These are phyloP conservation scores for Salmo trutta DNA, from an alignment of 2,797 vertebrate species.

Conservation along the genomic window DNA sequence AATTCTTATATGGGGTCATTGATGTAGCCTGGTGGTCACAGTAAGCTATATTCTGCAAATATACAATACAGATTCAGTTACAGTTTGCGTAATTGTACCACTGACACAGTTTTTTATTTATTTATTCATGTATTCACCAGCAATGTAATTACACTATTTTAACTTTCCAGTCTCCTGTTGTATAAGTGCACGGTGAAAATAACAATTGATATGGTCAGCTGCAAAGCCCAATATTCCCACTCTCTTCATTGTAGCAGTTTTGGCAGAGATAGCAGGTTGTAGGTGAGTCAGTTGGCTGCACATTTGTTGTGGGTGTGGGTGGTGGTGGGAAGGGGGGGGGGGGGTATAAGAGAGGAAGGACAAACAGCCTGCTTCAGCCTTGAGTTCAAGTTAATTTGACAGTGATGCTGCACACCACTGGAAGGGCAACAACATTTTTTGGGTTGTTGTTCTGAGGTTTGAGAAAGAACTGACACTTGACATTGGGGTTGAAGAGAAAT, in stretches of 20 bases:
- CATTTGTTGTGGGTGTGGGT: slow-evolving; percentile 45
- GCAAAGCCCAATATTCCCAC: slow-evolving; percentile 31
- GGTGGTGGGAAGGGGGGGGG: background rate
- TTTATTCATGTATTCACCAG: background rate
- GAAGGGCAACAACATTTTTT: background rate
- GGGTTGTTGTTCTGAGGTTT: slow-evolving; percentile 23
- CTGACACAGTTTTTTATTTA: background rate
- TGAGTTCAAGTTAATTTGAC: slow-evolving; percentile 3
- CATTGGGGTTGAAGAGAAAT: background rate
- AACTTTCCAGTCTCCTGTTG: background rate
- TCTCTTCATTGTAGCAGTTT: background rate
- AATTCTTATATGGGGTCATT: too few species aligned
- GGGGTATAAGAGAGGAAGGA: slow-evolving; percentile 18
- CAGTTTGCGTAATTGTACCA: too few species aligned
- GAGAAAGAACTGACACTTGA: background rate
- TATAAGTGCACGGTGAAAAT: slow-evolving; percentile 1
- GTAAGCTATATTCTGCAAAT: too few species aligned
- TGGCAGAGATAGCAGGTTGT: slow-evolving; percentile 29
- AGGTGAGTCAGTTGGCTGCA: slow-evolving; percentile 49
- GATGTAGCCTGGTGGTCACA: too few species aligned
- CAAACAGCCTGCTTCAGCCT: slow-evolving; percentile 38
- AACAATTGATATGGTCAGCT: slow-evolving; percentile 19
- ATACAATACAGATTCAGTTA: too few species aligned
- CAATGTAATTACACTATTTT: background rate
- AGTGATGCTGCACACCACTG: background rate